Evolutionary conservation across 2,797 vertebrate genomes (phyloP).

Genomic region (Urosaurus nigricauda): DNA sequence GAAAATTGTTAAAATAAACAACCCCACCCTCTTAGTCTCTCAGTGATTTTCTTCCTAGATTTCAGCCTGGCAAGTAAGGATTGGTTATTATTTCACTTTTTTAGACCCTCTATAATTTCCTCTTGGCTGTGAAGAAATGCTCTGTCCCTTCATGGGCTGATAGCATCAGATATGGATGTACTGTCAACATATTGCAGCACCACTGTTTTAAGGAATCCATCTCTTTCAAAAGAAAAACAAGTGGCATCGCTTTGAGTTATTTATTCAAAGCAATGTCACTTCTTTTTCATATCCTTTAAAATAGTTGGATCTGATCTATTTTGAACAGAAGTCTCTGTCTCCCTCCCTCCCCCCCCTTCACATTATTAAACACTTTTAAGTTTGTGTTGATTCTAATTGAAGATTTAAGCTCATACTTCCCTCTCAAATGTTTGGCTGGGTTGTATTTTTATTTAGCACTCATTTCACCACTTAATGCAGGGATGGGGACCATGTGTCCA

Average conservation of each 20-base stretch:
- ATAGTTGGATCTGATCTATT: background rate
- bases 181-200: background rate
- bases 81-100: slow-evolving; percentile 23
- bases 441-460: background rate
- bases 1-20: slow-evolving; percentile 13
- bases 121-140: background rate
- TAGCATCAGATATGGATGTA: background rate
- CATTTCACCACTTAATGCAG: background rate
- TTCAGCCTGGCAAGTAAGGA: slow-evolving; percentile 3
- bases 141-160: background rate
- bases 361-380: background rate
- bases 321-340: background rate
- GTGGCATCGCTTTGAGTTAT: background rate
- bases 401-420: background rate
- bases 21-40: background rate
- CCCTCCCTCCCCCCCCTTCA: background rate
- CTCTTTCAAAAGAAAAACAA: background rate
- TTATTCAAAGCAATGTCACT: background rate
- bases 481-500: too few species aligned
- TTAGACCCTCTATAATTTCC: background rate
- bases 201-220: background rate
- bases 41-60: slow-evolving; percentile 26
- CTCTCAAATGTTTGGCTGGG: too few species aligned
- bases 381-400: background rate
- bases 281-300: background rate